Evolutionary conservation across 2,797 vertebrate genomes (phyloP).

Genomic region (Hypotaenidia philippensis): DNA sequence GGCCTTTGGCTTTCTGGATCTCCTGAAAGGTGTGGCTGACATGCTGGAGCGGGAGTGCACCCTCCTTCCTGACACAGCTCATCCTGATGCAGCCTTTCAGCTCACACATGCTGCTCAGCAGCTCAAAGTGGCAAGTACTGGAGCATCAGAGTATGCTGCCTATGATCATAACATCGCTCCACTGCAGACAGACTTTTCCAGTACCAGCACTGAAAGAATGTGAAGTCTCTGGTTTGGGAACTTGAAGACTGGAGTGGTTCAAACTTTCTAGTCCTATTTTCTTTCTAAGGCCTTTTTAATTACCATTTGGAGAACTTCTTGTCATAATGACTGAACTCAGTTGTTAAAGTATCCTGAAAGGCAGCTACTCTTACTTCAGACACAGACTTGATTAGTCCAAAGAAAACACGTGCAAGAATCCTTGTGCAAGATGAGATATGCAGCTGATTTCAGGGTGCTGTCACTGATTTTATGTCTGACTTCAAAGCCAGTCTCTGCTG

Average conservation of each 20-base stretch:
- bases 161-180: conserved; percentile 96
- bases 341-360: neutral
- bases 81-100: conserved; percentile 96
- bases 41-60: conserved; percentile 97
- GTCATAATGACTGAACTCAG: fast-evolving
- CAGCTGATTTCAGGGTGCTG: neutral
- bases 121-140: conserved; percentile 92
- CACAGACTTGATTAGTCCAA: neutral
- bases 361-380: conserved; percentile 1
- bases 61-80: conserved; percentile 93
- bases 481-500: neutral
- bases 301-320: neutral
- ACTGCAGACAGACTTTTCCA: conserved; percentile 95
- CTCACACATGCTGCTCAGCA: conserved; percentile 95
- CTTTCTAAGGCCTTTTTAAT: neutral
- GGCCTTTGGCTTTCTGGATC: conserved; percentile 96
- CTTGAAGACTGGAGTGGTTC: neutral
- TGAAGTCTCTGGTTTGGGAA: conserved; percentile 13
- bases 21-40: conserved; percentile 94
- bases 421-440: neutral
- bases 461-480: neutral
- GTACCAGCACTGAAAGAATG: conserved; percentile 81
- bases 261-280: neutral
- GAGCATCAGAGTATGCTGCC: conserved; percentile 89
- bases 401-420: neutral